These are phyloP conservation scores for Chalcis sispes DNA, from an alignment of 2,888 invertebrate species.

Conservation along the genomic window DNA sequence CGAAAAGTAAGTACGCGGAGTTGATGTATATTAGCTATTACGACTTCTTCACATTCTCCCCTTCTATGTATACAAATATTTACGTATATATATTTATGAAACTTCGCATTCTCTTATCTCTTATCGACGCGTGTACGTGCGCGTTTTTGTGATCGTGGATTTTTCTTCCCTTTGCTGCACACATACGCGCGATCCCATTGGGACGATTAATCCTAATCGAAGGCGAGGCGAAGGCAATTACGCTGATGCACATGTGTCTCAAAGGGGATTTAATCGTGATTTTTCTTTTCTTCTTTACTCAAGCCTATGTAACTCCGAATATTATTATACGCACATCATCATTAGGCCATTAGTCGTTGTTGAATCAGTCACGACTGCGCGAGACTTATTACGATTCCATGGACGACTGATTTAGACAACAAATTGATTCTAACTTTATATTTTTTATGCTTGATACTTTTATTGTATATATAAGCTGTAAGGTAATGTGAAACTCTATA, in stretches of 20 bases:
- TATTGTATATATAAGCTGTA: no score
- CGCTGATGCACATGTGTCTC: neutral
- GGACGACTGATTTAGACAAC: slow-evolving; percentile 26
- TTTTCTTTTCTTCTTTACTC: slow-evolving; percentile 13
- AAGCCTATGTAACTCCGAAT: neutral
- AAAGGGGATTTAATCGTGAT: slow-evolving; percentile 19
- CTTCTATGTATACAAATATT: no score
- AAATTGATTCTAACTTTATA: no score
- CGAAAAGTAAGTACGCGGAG: no score
- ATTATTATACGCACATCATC: slow-evolving; percentile 34
- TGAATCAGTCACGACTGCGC: neutral
- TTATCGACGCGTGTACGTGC: no score
- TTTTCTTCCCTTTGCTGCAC: neutral
- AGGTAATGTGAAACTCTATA: no score
- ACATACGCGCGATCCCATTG: slow-evolving; percentile 7
- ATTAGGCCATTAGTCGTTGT: slow-evolving; percentile 12
- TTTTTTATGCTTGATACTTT: no score
- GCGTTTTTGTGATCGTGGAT: slow-evolving; percentile 12
- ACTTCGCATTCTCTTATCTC: slow-evolving; percentile 2
- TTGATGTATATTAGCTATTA: no score
- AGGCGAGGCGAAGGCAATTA: slow-evolving; percentile 36
- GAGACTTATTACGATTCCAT: neutral
- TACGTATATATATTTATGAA: no score
- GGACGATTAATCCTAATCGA: slow-evolving; percentile 42
- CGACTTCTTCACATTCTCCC: no score